Percentiles rank a stretch among this genome's conserved stretches.
Evolutionary conservation across 2,888 invertebrate species (phyloP).

Genomic region (Heliconius ismenius): DNA sequence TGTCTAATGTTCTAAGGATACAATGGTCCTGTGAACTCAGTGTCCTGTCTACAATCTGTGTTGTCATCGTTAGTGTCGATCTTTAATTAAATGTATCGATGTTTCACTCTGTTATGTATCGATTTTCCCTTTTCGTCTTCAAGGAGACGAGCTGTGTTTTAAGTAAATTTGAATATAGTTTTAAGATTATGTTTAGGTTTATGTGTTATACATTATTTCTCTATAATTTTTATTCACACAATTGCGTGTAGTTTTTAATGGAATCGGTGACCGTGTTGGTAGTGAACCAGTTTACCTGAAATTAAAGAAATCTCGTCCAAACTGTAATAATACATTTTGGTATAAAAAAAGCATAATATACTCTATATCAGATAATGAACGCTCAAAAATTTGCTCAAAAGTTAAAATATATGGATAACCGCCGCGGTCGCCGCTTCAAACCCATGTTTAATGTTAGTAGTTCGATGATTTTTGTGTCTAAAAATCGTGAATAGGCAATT

Average conservation of each 20-base stretch:
- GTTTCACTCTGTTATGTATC: not conserved
- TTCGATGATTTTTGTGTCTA: not conserved
- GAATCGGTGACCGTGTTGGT: conserved; percentile 18
- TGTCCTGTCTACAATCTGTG: conserved; percentile 16
- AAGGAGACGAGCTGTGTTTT: not conserved
- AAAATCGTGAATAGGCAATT: conserved; percentile 12
- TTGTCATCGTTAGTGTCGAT: conserved; percentile 14
- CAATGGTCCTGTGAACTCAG: not conserved
- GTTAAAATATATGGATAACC: not conserved
- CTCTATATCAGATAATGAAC: not conserved
- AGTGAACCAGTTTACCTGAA: not conserved
- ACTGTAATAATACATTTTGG: not conserved
- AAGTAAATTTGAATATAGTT: conserved; percentile 3
- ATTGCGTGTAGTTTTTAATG: not conserved
- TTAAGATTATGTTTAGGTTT: not conserved
- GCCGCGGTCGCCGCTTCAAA: conserved; percentile 17
- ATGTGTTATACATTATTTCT: conserved; percentile 1
- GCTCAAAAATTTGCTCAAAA: conserved; percentile 26
- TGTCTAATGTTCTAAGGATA: not conserved
- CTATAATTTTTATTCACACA: conserved; percentile 1
- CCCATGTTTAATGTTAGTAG: not conserved
- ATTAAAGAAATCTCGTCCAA: not conserved
- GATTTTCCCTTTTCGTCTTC: not conserved
- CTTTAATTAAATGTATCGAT: conserved; percentile 1
- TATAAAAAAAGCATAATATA: not conserved